phyloP scores from a whole-genome alignment of 2,888 invertebrate species.

The Torymus tubicola region DNA sequence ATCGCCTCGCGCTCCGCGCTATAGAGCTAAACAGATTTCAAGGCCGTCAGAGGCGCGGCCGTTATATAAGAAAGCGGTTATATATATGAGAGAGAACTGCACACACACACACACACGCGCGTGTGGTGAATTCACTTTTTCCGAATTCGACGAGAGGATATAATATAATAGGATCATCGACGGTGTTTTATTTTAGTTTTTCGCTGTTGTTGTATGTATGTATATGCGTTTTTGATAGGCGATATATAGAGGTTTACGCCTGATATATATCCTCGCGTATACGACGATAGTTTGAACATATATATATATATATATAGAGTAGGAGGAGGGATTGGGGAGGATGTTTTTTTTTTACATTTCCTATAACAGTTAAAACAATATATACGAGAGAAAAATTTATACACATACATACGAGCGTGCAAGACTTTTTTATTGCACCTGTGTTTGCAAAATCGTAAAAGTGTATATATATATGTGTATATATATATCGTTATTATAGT shows the following conservation, averaged over 20 bases:
- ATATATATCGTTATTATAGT: slow-evolving; percentile 33
- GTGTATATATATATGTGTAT: slow-evolving; percentile 31
- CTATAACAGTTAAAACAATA: slow-evolving; percentile 26
- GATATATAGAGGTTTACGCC: no score
- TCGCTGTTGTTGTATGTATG: no score
- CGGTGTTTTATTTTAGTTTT: no score
- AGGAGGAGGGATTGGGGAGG: background rate
- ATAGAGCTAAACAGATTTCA: slow-evolving; percentile 49
- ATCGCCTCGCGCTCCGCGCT: slow-evolving; percentile 2
- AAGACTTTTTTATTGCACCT: slow-evolving; percentile 27
- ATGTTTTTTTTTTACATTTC: slow-evolving; percentile 26
- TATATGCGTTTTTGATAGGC: no score
- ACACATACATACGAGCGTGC: background rate
- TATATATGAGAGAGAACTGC: no score
- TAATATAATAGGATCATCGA: no score
- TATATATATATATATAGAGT: background rate
- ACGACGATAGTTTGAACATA: background rate
- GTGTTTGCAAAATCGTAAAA: slow-evolving; percentile 48
- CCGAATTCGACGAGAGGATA: background rate
- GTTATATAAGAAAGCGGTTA: slow-evolving; percentile 27
- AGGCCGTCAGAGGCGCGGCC: slow-evolving; percentile 57
- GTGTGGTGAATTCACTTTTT: background rate
- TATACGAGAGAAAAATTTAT: slow-evolving; percentile 35
- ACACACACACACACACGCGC: no score
- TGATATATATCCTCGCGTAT: no score